Evolutionary conservation across 1,140 invertebrate genomes (phyloP), one percentile per base, ranked within the genome.

Genomic region (Drosophila novamexicana): DNA sequence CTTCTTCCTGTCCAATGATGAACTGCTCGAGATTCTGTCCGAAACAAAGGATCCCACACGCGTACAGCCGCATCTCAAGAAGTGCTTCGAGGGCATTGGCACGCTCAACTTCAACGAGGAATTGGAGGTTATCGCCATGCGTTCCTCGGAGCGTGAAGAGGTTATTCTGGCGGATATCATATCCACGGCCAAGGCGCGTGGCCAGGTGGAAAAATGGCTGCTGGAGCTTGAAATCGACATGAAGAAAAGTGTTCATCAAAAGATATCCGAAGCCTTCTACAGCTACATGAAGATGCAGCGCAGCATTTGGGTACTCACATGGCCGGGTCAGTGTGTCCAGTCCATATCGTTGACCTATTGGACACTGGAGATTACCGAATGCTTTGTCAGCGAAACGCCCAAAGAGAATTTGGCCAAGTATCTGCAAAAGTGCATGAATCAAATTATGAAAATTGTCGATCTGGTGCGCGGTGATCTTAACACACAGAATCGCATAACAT

Each of bases 61-160:
- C 75, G 97, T 99, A n/a, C 98, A 99, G 91, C 98, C 97, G n/a
- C 98, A 99, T 94, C 93, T 99, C 57, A 99, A 98, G 94, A 99
- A 99, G 91, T 99, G 98, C 92, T 99, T 98, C 93, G 97, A 98
- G 93, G 97, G 98, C 32, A 98, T 99, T 71, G 96, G 96, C 6
- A 96, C 94, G 70, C 92, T 99, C 7, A 95, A 94, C 29, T 99
- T 99, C 91, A 98, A 97, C 0, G 96, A 97, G 66, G 95, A 95
- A 7, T 93, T 98, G 85, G 97, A 98, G 68, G 96, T 99, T 2
- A 98, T 96, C 0, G 95, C 96, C 40, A 98, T 99, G 96, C 96
- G 95, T 88, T 98, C 98, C 5, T 96, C 95, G 62, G 97, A 99
- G 57, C 82, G 85, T n/a, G 98, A 99, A 93, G 93, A 95, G 34